A percentile compares a stretch with the other conserved stretches of the same genome.
Conservation (phyloP, 2,113 vertebrate genomes). For the Azemiops feae region DNA sequence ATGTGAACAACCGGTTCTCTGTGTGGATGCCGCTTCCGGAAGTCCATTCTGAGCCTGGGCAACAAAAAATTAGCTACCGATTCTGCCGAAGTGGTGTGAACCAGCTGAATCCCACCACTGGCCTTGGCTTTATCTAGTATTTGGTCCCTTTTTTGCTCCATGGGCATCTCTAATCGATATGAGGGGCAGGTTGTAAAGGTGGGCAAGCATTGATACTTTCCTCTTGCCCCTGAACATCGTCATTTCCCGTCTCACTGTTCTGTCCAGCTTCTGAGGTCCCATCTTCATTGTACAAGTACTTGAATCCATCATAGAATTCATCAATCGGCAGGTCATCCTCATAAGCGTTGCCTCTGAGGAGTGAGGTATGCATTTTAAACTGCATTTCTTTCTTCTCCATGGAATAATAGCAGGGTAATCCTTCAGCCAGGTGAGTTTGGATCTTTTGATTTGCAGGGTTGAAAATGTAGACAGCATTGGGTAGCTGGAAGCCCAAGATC, state of each 20-base stretch:
- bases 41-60: no score
- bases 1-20: no score
- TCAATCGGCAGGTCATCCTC: constrained; percentile 39
- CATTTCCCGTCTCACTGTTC: fast-evolving
- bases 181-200: constrained; percentile 59
- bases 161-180: neutral
- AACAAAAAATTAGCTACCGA: no score
- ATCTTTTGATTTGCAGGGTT: constrained; percentile 39
- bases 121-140: neutral
- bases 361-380: neutral
- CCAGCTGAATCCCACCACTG: no score
- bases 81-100: no score
- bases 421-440: neutral
- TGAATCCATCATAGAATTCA: constrained; percentile 72
- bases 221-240: neutral
- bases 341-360: neutral
- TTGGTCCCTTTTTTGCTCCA: neutral
- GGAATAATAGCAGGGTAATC: constrained; percentile 11
- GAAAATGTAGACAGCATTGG: constrained; percentile 67
- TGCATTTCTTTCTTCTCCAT: neutral
- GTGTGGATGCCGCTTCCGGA: no score
- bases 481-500: constrained; percentile 54
- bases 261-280: neutral
- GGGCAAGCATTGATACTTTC: constrained; percentile 60
- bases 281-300: constrained; percentile 60